phyloP scores from a whole-genome alignment of 1,140 invertebrate species.

The Calephelis nemesis region DNA sequence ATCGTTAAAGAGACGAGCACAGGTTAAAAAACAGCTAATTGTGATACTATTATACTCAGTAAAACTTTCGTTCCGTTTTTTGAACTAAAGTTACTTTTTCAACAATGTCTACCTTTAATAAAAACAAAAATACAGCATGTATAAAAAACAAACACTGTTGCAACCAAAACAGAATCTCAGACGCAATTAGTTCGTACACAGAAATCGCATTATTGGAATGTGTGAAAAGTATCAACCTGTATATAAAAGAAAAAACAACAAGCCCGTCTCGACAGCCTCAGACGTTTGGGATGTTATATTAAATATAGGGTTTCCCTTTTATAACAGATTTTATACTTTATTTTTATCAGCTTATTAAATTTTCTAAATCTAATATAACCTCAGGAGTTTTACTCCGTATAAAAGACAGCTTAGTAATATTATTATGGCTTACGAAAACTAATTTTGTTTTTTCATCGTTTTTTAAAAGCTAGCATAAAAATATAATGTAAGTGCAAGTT shows the following conservation, averaged over 20 bases:
- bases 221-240: constrained; percentile 54
- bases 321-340: constrained; percentile 18
- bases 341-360: constrained; percentile 9
- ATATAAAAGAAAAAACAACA: constrained; percentile 39
- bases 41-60: no score
- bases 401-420: no score
- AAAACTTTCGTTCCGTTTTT: no score
- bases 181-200: constrained; percentile 56
- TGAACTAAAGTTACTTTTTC: no score
- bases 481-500: no score
- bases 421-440: no score
- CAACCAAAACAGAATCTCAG: constrained; percentile 35
- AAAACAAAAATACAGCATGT: constrained; percentile 26
- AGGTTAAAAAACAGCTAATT: no score
- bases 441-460: no score
- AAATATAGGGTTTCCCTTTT: constrained; percentile 19
- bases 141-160: constrained; percentile 39
- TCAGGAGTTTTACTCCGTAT: no score
- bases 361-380: neutral
- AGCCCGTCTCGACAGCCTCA: constrained; percentile 11
- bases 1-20: no score
- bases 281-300: constrained; percentile 5
- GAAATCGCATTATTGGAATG: constrained; percentile 58
- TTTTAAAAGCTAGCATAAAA: no score
- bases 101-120: no score